Evolutionary conservation across 1,140 invertebrate genomes (phyloP).

Genomic region (Neoseiulus cucumeris): DNA sequence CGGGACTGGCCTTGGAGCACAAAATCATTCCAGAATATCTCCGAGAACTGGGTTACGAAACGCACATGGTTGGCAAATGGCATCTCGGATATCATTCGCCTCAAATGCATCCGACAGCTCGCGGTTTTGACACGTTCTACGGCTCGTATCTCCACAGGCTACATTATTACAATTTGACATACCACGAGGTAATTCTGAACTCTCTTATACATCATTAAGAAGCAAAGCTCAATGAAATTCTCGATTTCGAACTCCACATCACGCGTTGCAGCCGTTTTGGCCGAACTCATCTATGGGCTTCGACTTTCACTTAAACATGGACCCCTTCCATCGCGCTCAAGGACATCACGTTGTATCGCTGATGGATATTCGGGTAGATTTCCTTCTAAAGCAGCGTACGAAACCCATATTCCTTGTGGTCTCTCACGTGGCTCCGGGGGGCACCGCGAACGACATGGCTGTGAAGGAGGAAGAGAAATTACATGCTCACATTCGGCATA

Average conservation of each 20-base stretch:
- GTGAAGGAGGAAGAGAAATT: not conserved
- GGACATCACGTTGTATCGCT: not conserved
- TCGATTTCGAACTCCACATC: too few relatives aligned
- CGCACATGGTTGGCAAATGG: constrained; percentile 26
- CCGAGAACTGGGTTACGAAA: constrained; percentile 23
- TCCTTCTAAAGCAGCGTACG: not conserved
- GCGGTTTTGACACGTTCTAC: not conserved
- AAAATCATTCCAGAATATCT: constrained; percentile 54
- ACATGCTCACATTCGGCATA: not conserved
- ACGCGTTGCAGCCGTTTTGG: not conserved
- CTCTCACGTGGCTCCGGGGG: not conserved
- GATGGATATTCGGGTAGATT: not conserved
- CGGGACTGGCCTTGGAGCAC: constrained; percentile 43
- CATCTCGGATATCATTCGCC: not conserved
- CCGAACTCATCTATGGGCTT: not conserved
- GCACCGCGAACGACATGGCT: not conserved
- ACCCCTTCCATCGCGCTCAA: not conserved
- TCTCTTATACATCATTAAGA: not conserved
- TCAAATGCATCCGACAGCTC: not conserved
- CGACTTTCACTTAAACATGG: not conserved
- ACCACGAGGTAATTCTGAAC: not conserved
- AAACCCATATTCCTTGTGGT: not conserved
- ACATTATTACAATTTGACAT: not conserved
- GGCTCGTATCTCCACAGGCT: not conserved
- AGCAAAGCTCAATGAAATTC: not conserved